Percentiles rank a stretch among this genome's conserved stretches.
Evolutionary conservation across 2,113 vertebrate genomes (phyloP).

Genomic region (Aleadryas rufinucha): DNA sequence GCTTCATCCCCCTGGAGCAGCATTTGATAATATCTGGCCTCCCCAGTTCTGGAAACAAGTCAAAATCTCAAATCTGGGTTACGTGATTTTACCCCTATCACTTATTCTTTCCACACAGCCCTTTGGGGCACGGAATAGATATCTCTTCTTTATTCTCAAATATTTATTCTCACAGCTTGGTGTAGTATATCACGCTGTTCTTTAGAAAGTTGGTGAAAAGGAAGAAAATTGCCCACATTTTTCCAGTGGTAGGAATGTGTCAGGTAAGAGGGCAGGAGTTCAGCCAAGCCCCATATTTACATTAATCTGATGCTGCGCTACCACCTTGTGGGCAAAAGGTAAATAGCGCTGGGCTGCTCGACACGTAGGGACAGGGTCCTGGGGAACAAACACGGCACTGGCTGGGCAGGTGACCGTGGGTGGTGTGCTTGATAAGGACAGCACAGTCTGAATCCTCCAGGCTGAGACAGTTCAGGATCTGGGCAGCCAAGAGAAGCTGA

Average conservation of each 20-base stretch:
- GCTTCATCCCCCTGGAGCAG: background rate
- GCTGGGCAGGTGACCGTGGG: background rate
- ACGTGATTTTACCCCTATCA: background rate
- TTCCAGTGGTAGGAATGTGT: background rate
- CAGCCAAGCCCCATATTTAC: background rate
- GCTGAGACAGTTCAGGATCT: background rate
- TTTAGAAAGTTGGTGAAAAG: background rate
- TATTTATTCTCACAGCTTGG: background rate
- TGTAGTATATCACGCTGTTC: background rate
- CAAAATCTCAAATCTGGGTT: background rate
- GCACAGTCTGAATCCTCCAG: background rate
- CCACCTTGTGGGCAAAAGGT: slow-evolving; percentile 71
- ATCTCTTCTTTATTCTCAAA: background rate
- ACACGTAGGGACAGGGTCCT: accelerated
- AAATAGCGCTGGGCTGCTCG: background rate
- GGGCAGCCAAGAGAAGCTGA: background rate
- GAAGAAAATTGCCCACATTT: background rate
- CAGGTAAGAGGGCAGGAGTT: background rate
- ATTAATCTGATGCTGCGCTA: slow-evolving; percentile 58
- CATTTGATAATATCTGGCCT: background rate
- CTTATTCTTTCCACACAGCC: background rate
- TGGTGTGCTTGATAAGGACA: too few relatives aligned
- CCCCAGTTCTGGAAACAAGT: background rate
- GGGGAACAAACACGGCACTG: accelerated
- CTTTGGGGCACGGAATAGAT: background rate